phyloP scores from a whole-genome alignment of 2,888 invertebrate genomes.

The Orthosia cruda region DNA sequence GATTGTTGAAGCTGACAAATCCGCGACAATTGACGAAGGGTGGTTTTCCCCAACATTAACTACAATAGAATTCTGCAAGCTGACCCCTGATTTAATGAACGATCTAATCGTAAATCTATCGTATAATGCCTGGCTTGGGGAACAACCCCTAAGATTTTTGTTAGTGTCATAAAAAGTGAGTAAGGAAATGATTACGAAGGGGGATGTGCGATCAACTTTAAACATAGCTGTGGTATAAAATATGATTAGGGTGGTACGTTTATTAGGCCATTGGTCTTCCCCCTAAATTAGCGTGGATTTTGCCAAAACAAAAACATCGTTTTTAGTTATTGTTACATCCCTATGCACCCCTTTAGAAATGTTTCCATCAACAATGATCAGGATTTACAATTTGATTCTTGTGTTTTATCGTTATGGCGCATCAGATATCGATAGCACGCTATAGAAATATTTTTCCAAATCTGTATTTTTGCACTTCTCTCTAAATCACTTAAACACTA shows the following conservation, averaged over 20 bases:
- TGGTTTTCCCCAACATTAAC: slow-evolving; percentile 19
- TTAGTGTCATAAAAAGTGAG: slow-evolving; percentile 45
- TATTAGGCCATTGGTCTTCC: slow-evolving; percentile 22
- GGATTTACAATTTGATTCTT: not conserved
- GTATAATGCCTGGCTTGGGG: slow-evolving; percentile 35
- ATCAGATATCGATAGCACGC: not conserved
- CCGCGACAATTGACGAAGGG: slow-evolving; percentile 40
- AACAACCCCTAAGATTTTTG: slow-evolving; percentile 32
- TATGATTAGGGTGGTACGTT: slow-evolving; percentile 25
- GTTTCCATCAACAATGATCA: not conserved
- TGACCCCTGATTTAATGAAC: slow-evolving; percentile 48
- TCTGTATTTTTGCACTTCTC: no score
- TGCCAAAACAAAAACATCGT: slow-evolving; percentile 18
- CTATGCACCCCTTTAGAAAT: not conserved
- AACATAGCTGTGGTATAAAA: slow-evolving; percentile 45
- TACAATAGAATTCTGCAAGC: slow-evolving; percentile 23
- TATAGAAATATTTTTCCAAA: not conserved
- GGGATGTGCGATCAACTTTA: slow-evolving; percentile 15
- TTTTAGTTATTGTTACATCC: not conserved
- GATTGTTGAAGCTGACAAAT: slow-evolving; percentile 52
- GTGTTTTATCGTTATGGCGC: no score
- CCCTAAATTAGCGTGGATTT: not conserved
- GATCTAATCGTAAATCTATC: slow-evolving; percentile 44
- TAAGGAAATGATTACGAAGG: slow-evolving; percentile 36
- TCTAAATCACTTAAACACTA: no score